These are phyloP conservation scores for Diceros bicornis DNA, from an alignment of 2,797 vertebrate genomes.

Conservation along the genomic window DNA sequence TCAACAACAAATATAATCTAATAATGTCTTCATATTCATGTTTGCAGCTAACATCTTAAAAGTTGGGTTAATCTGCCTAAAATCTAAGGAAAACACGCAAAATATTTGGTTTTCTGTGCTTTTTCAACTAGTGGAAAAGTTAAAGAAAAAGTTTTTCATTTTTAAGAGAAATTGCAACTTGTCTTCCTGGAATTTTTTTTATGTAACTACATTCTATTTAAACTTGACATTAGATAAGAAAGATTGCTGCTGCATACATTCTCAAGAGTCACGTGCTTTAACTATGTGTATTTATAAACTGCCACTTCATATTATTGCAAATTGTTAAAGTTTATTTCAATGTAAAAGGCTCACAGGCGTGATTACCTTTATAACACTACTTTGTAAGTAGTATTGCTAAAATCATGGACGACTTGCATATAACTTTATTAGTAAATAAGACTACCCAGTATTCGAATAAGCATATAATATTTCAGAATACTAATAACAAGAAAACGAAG, in stretches of 20 bases:
- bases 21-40: constrained; percentile 58
- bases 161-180: constrained; percentile 36
- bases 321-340: constrained; percentile 52
- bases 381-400: constrained; percentile 40
- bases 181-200: not conserved
- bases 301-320: not conserved
- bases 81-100: constrained; percentile 24
- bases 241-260: constrained; percentile 18
- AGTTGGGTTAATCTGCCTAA: not conserved
- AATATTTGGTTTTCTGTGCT: constrained; percentile 16
- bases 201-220: constrained; percentile 1
- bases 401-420: not conserved
- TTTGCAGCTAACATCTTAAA: constrained; percentile 55
- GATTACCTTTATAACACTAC: not conserved
- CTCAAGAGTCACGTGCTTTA: constrained; percentile 31
- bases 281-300: constrained; percentile 41
- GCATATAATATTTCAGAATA: constrained; percentile 1
- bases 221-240: not conserved
- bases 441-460: not conserved
- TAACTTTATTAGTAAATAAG: constrained; percentile 52
- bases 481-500: not conserved
- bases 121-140: constrained; percentile 5
- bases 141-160: not conserved
- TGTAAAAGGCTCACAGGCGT: not conserved
- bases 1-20: constrained; percentile 69